Evolutionary conservation across 2,113 vertebrate species (phyloP), one percentile per base, ranked within the genome.

Genomic region (Antennarius striatus): DNA sequence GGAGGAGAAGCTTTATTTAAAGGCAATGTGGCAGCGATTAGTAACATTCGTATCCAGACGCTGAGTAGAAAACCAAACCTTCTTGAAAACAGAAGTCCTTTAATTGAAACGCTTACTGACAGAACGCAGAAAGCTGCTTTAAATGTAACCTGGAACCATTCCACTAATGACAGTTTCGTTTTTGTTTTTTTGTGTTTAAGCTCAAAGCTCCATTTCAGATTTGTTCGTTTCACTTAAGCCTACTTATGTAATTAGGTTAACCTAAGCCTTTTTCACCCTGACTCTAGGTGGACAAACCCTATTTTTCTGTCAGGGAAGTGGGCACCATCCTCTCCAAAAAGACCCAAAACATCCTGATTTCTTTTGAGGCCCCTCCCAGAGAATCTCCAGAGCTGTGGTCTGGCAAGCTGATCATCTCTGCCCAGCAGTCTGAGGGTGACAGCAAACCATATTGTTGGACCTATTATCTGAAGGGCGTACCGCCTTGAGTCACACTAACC

Each of bases 401-500:
- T 28, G 93, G 88, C 69, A 94, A 83, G 70, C 72, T 96, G 71
- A 92, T 88, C 28, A 81, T 96, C 61, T 88, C 90, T 53, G 93
- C 92, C 55, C 88, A 72, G 3, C 78, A 82, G 0, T 59, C 79
- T 0, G 83, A 93, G 10, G 90, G 86, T 15, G 61, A 76, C 1
- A 79, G 75, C 0, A 75, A 84, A 0, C 74, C 67, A 0, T 77
- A 91, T 61, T 88, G 75, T 47, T 96, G 96, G 95, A 83, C 94
- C 15, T 97, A 90, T 75, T 96, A 96, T 63, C 89, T 96, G 45
- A 92, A 87, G 54, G 95, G 96, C 0, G 4, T 32, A 91, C 45
- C 71, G 73, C 6, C 67, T 81, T 0, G 90, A 90, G 3, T 63
- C 55, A n/a, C 32, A 36, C 4, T 7, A 36, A 36, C 32, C 3